phyloP scores from a whole-genome alignment of 2,888 invertebrate species.

The Syrphus vitripennis region DNA sequence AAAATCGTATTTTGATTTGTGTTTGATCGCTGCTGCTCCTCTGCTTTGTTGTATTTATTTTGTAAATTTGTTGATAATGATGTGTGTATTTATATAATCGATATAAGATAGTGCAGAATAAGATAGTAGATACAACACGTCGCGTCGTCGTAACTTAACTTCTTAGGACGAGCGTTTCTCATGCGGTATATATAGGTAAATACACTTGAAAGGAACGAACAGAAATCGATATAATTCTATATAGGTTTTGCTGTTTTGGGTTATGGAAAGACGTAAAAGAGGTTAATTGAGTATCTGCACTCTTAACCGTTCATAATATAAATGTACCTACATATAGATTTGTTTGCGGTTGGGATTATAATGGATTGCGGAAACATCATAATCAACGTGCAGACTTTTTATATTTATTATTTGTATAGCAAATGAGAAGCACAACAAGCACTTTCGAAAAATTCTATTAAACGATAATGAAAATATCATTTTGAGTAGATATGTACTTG shows the following conservation, averaged over 20 bases:
- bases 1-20: conserved; percentile 79
- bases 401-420: not conserved
- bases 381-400: not conserved
- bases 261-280: conserved; percentile 8
- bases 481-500: conserved; percentile 17
- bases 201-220: conserved; percentile 25
- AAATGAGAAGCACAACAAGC: not conserved
- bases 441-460: not conserved
- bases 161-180: not conserved
- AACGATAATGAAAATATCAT: conserved; percentile 49
- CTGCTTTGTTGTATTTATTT: conserved; percentile 74
- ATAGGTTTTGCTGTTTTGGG: not conserved
- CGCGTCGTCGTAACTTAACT: too few species aligned
- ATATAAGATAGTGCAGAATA: conserved; percentile 31
- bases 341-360: conserved; percentile 42
- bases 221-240: not conserved
- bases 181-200: not conserved
- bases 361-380: conserved; percentile 38
- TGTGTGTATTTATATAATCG: conserved; percentile 66
- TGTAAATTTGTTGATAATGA: conserved; percentile 80
- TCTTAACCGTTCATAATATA: conserved; percentile 4
- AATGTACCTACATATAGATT: not conserved
- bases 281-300: conserved; percentile 47
- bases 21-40: conserved; percentile 75
- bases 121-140: conserved; percentile 34